Evolutionary conservation across 2,113 vertebrate species (phyloP), one percentile per base, ranked within the genome.

Genomic region (Coryphaenoides rupestris): DNA sequence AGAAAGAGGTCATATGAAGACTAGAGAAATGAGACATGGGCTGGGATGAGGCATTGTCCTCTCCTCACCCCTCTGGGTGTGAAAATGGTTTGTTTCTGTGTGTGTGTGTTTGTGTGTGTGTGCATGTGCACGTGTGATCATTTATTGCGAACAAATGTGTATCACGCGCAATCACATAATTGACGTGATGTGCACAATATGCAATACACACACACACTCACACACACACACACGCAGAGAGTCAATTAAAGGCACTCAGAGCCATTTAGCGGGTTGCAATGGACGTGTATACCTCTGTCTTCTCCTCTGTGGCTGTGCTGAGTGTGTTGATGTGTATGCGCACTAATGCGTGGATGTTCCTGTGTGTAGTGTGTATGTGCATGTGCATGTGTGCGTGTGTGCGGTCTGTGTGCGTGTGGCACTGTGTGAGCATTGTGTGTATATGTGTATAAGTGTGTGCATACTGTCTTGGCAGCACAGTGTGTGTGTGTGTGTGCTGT

Each of bases 21-120:
- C 23, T 68, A 83, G 74, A 75, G 79, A 68, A 77, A 84, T 79
- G 85, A 26, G 68, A 65, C 83, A 72, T 79, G 78, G 61, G 75
- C 65, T 78, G 66, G 62, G 57, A 80, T 78, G 75, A 79, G 68
- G 74, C 66, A 81, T 75, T 70, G 70, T 55, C 63, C 73, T 72
- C 72, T 68, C 68, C 65, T 50, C 71, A 55, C 55, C 19, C 65
- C 60, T 63, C 59, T 54, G 22, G 75, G 63, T 58, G 19, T 66
- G 52, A 62, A 66, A 65, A 47, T 65, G 65, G 4, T 40, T 6
- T 40, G 33, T 33, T 40, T 63, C 23, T 54, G n/a, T 69, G 62
- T 45, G 61, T 49, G 50, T 24, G 16, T 63, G 23, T 55, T 24
- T 45, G 17, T 63, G 26, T 17, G 46, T 53, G 21, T 21, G 23